phyloP scores from a whole-genome alignment of 2,888 invertebrate genomes.

The Drosophila nr. perissopoda region DNA sequence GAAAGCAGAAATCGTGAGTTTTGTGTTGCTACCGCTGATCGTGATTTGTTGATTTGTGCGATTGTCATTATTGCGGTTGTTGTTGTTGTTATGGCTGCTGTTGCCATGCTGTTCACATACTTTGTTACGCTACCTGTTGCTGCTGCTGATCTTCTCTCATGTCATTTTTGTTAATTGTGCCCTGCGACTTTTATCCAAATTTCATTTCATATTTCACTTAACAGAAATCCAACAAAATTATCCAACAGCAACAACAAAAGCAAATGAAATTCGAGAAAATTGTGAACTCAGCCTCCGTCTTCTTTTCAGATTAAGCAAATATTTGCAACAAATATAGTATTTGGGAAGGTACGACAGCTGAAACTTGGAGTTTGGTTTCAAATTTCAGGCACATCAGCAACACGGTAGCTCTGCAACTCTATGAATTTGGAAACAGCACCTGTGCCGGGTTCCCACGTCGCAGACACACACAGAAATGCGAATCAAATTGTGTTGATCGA shows the following conservation, averaged over 20 bases:
- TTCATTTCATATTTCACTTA: constrained; percentile 33
- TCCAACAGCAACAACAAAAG: constrained; percentile 26
- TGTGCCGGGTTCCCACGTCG: constrained; percentile 71
- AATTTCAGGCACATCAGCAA: constrained; percentile 50
- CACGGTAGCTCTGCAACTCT: constrained; percentile 2
- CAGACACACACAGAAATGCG: constrained; percentile 51
- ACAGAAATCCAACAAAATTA: constrained; percentile 32
- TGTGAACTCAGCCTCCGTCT: constrained; percentile 18
- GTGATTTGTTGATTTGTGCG: constrained; percentile 78
- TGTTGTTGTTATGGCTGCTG: constrained; percentile 6
- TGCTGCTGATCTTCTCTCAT: constrained; percentile 46
- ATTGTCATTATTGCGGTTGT: constrained; percentile 52
- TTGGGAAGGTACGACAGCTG: constrained; percentile 27
- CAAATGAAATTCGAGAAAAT: constrained; percentile 47
- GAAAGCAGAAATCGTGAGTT: constrained; percentile 68
- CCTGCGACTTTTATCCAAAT: constrained; percentile 44
- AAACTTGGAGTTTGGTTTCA: constrained; percentile 43
- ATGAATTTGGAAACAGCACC: constrained; percentile 65
- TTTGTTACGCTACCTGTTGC: constrained; percentile 12
- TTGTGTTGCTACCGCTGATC: constrained; percentile 53
- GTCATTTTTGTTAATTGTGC: constrained; percentile 69
- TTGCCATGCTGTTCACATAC: constrained; percentile 18
- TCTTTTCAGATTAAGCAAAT: constrained; percentile 54
- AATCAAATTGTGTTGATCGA: constrained; percentile 76
- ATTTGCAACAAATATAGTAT: constrained; percentile 62